These are phyloP conservation scores for Stratiomys singularior DNA, from an alignment of 2,888 invertebrate genomes.

Conservation along the genomic window DNA sequence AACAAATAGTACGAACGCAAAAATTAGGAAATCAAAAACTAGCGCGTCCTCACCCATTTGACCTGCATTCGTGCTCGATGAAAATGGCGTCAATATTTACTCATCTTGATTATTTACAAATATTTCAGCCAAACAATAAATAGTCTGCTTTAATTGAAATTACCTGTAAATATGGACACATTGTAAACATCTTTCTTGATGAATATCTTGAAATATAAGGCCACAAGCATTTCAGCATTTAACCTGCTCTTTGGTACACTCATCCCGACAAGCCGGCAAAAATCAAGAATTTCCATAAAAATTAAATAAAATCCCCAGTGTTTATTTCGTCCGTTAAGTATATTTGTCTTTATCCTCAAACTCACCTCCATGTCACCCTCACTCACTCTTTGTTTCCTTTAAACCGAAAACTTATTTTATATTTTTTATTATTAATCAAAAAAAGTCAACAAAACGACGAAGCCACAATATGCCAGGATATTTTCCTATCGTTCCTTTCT, in stretches of 20 bases:
- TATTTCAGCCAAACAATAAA: background rate
- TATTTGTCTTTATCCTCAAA: constrained; percentile 25
- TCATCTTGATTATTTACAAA: background rate
- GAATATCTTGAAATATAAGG: background rate
- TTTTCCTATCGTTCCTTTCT: background rate
- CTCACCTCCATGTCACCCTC: background rate
- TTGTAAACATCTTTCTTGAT: background rate
- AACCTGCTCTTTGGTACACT: background rate
- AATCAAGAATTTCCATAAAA: constrained; percentile 34
- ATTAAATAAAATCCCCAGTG: constrained; percentile 36
- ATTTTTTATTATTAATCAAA: constrained; percentile 47
- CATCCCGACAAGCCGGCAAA: background rate
- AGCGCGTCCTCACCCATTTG: too few relatives aligned
- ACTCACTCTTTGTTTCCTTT: constrained; percentile 19
- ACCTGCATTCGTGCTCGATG: too few relatives aligned
- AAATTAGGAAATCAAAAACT: too few relatives aligned
- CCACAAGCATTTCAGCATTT: too few relatives aligned
- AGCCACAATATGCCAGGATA: too few relatives aligned
- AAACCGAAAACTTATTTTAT: background rate
- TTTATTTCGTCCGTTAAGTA: constrained; percentile 32
- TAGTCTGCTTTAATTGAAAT: background rate
- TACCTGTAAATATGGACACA: constrained; percentile 2
- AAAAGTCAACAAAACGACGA: constrained; percentile 43
- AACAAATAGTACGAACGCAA: too few relatives aligned
- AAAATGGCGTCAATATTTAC: background rate